Base-by-base conservation (phyloP, 2,888 invertebrate species). In the Ophonus ardosiacus region DNA sequence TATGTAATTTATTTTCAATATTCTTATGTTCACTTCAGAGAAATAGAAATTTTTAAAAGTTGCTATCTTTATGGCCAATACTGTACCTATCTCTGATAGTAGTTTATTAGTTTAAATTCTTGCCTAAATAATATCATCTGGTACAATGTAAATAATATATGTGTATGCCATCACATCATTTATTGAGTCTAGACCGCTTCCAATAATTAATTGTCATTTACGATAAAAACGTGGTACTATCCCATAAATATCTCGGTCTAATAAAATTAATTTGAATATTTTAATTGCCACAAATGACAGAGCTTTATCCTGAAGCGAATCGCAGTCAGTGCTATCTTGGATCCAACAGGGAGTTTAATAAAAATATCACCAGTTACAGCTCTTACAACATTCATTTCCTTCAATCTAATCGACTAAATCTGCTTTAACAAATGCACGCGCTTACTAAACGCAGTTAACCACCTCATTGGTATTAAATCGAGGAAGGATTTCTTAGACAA, bases 271-370 rank as follows among this genome's bases (percentile, higher is more conserved):
- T 79, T 79, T 79, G 31, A 79, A 79, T 79, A 79, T 31, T 79
- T 61, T 79, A 79, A 79, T 79, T 79, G 61, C 38, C 79, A 79
- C 61, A 79, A 59, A 79, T 79, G 79, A 79, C 79, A 79, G 38
- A 31, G 31, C 10, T 38, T n/a, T 79, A 79, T 61, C 59, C 59
- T 18, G 71, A 18, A 74, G 71, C 71, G 40, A 74, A 74, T 74
- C 71, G 71, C 43, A 74, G 40, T 43, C 18, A 74, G 40, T 18
- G 43, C 40, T 74, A 74, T 74, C 71, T 74, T 17, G 71, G 71
- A 74, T 74, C 71, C 59, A 79, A 31, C 79, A 79, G 57, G 13
- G 79, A 79, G 59, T 15, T 61, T 79, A 79, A 79, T 79, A 79
- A 79, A 79, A 79, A 79, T 79, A 79, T 79, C 79, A 79, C 31